These are phyloP conservation scores for Oryzias sinensis DNA, from an alignment of 2,797 vertebrate genomes.

Conservation along the genomic window DNA sequence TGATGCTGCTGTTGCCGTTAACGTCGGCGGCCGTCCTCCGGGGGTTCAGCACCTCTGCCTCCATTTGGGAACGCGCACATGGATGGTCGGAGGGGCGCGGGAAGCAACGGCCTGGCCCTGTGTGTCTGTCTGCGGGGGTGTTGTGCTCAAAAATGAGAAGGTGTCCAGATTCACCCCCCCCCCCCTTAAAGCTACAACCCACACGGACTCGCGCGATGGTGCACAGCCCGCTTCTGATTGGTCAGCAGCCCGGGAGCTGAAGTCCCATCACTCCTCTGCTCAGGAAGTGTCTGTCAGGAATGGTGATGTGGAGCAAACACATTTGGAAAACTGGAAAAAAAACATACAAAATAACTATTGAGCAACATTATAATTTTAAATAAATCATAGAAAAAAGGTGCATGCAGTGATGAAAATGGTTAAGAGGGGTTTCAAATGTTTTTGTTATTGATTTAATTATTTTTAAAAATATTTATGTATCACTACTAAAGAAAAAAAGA, in stretches of 20 bases:
- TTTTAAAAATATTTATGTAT: too few relatives aligned
- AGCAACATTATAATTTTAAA: too few relatives aligned
- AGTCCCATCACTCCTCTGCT: slow-evolving; percentile 68
- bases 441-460: too few relatives aligned
- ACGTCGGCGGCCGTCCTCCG: slow-evolving; percentile 90
- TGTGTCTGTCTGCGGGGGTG: slow-evolving; percentile 43
- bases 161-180: slow-evolving; percentile 54
- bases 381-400: too few relatives aligned
- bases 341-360: background rate
- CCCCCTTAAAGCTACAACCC: slow-evolving; percentile 35
- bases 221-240: slow-evolving; percentile 60
- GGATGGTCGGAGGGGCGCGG: slow-evolving; percentile 53
- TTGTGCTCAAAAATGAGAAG: slow-evolving; percentile 49
- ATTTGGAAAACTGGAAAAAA: background rate
- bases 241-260: slow-evolving; percentile 53
- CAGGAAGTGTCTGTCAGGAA: slow-evolving; percentile 26
- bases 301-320: too few relatives aligned
- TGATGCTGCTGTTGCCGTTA: slow-evolving; percentile 80
- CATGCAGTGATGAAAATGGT: too few relatives aligned
- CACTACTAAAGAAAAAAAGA: too few relatives aligned
- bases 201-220: slow-evolving; percentile 24
- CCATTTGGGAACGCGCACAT: slow-evolving; percentile 74
- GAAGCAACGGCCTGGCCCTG: slow-evolving; percentile 47
- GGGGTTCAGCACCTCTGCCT: slow-evolving; percentile 81
- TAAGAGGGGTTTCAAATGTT: too few relatives aligned